Percentiles rank a stretch among this genome's conserved stretches.
These are phyloP conservation scores for Hypsopygia costalis DNA, from an alignment of 2,888 invertebrate species.

Conservation along the genomic window DNA sequence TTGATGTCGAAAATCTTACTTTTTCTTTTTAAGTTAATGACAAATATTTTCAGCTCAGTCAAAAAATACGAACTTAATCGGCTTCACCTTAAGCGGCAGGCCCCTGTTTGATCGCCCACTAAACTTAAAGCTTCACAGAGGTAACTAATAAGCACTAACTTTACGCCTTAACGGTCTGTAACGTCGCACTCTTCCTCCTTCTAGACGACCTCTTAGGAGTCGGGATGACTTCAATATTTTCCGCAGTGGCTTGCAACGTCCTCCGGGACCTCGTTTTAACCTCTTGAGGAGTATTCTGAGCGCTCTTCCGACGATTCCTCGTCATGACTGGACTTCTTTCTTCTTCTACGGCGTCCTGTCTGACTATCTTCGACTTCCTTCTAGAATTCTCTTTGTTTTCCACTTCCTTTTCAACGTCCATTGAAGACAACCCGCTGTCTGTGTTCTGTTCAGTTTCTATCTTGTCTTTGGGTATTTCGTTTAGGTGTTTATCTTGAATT, in stretches of 20 bases:
- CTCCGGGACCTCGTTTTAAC: conserved; percentile 26
- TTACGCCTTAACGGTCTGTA: no score
- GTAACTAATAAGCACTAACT: no score
- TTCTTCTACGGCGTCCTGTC: conserved; percentile 43
- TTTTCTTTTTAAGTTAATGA: no score
- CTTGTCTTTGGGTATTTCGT: conserved; percentile 2
- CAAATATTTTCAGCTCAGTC: no score
- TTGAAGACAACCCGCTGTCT: conserved; percentile 28
- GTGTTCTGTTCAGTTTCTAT: conserved; percentile 8
- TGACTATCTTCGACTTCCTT: conserved; percentile 29
- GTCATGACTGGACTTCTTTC: conserved; percentile 40
- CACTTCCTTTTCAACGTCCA: conserved; percentile 28
- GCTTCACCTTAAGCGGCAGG: no score
- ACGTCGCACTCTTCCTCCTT: conserved; percentile 23
- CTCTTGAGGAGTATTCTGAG: conserved; percentile 22
- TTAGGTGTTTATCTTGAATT: conserved; percentile 6
- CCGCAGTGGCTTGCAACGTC: conserved; percentile 29
- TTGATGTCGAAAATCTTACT: no score
- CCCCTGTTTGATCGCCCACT: no score
- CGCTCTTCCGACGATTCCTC: conserved; percentile 44
- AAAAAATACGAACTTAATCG: no score
- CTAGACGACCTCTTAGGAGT: conserved; percentile 30
- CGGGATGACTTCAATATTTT: conserved; percentile 15
- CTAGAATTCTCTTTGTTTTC: conserved; percentile 39
- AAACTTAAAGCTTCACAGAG: no score